Percentiles rank a stretch among this genome's conserved stretches.
These are phyloP conservation scores for Eubasilissa regina DNA, from an alignment of 1,140 invertebrate genomes.

Conservation along the genomic window DNA sequence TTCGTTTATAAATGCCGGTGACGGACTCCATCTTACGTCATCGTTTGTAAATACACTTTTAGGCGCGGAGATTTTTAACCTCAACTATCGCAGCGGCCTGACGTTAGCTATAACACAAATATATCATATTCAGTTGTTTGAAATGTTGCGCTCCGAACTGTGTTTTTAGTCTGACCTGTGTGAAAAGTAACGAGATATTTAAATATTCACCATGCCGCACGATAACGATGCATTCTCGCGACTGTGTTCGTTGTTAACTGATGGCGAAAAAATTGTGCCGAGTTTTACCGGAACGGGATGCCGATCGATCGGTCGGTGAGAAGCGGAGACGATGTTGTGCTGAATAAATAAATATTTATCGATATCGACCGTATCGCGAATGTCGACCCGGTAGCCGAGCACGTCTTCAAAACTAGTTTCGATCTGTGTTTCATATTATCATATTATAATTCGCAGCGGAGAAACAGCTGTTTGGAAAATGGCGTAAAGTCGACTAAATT, in stretches of 20 bases:
- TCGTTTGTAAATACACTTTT: conserved; percentile 47
- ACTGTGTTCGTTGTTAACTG: conserved; percentile 9
- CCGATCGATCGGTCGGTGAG: not conserved
- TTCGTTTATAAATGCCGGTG: conserved; percentile 47
- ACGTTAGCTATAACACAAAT: not conserved
- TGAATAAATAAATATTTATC: not conserved
- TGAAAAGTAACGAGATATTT: conserved; percentile 3
- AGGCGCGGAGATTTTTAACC: conserved; percentile 45
- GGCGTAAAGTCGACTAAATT: not conserved
- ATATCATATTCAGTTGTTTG: not conserved
- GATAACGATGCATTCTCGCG: not conserved
- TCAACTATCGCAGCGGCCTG: conserved; percentile 29
- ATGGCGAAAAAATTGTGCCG: conserved; percentile 14
- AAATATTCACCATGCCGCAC: not conserved
- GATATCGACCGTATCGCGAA: not conserved
- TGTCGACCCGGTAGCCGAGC: not conserved
- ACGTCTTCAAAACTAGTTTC: not conserved
- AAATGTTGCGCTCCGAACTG: conserved; percentile 5
- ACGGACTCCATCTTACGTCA: conserved; percentile 45
- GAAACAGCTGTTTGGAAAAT: not conserved
- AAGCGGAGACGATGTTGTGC: not conserved
- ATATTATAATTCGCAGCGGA: not conserved
- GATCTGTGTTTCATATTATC: not conserved
- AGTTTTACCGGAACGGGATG: not conserved
- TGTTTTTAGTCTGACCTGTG: not conserved